Conservation (phyloP, 2,888 invertebrate species). For the Amiota mariae region DNA sequence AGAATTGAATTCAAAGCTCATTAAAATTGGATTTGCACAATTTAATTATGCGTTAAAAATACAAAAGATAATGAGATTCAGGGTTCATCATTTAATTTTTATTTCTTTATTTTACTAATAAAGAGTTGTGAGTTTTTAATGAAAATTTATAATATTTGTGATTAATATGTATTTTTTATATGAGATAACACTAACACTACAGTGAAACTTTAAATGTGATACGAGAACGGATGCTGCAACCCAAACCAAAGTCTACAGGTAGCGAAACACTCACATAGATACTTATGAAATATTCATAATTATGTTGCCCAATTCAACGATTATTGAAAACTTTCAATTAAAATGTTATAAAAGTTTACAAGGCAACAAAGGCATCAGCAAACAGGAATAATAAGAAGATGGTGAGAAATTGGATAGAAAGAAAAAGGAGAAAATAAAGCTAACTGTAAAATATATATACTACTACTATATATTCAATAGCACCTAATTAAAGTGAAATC, state of each 20-base stretch:
- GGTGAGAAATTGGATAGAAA: conserved; percentile 41
- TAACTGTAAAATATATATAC: conserved; percentile 62
- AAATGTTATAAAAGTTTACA: conserved; percentile 56
- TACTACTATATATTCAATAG: conserved; percentile 68
- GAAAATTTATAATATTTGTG: conserved; percentile 67
- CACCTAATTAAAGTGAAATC: conserved; percentile 64
- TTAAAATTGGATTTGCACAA: background rate
- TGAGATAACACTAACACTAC: conserved; percentile 44
- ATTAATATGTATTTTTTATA: conserved; percentile 68
- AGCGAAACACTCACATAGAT: background rate
- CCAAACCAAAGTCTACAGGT: background rate
- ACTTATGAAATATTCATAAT: too few species aligned
- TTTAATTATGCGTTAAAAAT: conserved; percentile 52
- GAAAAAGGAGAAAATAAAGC: conserved; percentile 38
- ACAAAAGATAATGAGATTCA: conserved; percentile 14
- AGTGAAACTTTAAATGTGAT: too few species aligned
- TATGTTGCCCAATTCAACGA: background rate
- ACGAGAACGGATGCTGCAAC: background rate
- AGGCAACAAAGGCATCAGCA: conserved; percentile 32
- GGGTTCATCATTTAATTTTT: too few species aligned
- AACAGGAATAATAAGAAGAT: conserved; percentile 23
- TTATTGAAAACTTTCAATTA: conserved; percentile 53
- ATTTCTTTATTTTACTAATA: conserved; percentile 58
- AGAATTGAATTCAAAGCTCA: background rate
- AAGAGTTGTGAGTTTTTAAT: conserved; percentile 68